Conservation (phyloP, 2,888 invertebrate genomes). For the Plutella xylostella region DNA sequence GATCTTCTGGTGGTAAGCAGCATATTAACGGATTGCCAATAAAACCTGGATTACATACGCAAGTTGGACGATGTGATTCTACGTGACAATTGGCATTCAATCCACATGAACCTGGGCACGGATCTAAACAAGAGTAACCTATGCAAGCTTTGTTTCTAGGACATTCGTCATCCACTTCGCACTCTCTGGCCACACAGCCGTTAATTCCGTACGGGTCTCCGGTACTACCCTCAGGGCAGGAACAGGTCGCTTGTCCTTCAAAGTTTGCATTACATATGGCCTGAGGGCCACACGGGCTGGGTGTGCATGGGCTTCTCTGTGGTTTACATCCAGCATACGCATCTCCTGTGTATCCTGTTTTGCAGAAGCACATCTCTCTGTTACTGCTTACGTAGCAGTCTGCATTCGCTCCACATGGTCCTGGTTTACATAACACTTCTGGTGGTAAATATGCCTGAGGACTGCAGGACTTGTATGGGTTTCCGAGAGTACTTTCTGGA, state of each 20-base stretch:
- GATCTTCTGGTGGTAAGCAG: conserved; percentile 73
- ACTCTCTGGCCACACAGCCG: conserved; percentile 85
- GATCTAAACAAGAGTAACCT: conserved; percentile 83
- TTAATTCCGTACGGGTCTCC: conserved; percentile 79
- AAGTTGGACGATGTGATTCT: conserved; percentile 83
- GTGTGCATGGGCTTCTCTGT: conserved; percentile 78
- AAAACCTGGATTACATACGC: conserved; percentile 78
- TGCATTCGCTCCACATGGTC: conserved; percentile 85
- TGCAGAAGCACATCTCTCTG: conserved; percentile 87
- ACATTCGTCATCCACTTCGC: conserved; percentile 85
- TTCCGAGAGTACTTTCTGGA: conserved; percentile 83
- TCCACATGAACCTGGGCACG: conserved; percentile 86
- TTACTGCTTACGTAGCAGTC: conserved; percentile 87
- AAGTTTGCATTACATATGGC: conserved; percentile 77
- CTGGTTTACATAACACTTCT: conserved; percentile 79
- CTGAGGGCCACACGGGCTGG: conserved; percentile 85
- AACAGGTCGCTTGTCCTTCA: conserved; percentile 78
- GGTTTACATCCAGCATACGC: conserved; percentile 82
- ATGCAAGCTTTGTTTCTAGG: conserved; percentile 79
- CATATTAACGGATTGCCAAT: conserved; percentile 83
- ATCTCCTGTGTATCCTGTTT: conserved; percentile 80
- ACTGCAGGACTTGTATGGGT: conserved; percentile 83
- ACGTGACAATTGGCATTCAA: conserved; percentile 79
- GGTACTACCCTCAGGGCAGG: conserved; percentile 79
- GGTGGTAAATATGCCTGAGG: conserved; percentile 66